These are phyloP conservation scores for Protodeltote pygarga DNA, from an alignment of 2,888 invertebrate species.

Conservation along the genomic window DNA sequence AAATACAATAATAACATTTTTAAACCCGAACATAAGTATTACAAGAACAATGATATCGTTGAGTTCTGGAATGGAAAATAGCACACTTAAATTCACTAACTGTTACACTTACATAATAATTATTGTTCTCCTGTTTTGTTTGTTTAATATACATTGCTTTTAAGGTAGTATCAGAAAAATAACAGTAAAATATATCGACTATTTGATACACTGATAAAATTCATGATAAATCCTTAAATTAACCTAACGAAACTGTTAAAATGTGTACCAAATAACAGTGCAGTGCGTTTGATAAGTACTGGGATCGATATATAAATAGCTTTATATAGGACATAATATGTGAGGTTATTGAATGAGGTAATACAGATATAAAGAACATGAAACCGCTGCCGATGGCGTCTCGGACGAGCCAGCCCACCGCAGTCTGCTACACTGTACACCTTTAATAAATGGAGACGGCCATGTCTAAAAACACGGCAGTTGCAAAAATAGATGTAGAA, in stretches of 20 bases:
- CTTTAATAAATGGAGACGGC: constrained; percentile 31
- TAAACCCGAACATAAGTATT: constrained; percentile 86
- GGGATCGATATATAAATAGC: constrained; percentile 68
- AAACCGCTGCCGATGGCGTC: constrained; percentile 56
- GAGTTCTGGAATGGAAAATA: constrained; percentile 87
- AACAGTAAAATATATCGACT: constrained; percentile 83
- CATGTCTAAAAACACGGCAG: constrained; percentile 40
- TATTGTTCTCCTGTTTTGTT: constrained; percentile 87
- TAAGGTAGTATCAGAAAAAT: constrained; percentile 84
- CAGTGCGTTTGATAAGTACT: constrained; percentile 81
- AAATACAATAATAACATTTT: constrained; percentile 86
- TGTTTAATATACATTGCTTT: constrained; percentile 85
- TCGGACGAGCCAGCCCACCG: constrained; percentile 28
- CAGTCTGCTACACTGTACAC: constrained; percentile 26
- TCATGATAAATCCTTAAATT: constrained; percentile 78
- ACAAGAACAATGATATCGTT: constrained; percentile 86
- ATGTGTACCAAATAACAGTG: constrained; percentile 85
- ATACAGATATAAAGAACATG: constrained; percentile 68
- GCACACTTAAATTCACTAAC: constrained; percentile 87
- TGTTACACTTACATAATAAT: constrained; percentile 87
- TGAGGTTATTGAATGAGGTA: constrained; percentile 84
- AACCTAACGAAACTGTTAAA: constrained; percentile 75
- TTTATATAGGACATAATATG: constrained; percentile 66
- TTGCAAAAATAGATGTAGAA: constrained; percentile 49
- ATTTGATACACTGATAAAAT: constrained; percentile 81